phyloP scores from a whole-genome alignment of 2,113 vertebrate species.

The Ardeotis arabs region DNA sequence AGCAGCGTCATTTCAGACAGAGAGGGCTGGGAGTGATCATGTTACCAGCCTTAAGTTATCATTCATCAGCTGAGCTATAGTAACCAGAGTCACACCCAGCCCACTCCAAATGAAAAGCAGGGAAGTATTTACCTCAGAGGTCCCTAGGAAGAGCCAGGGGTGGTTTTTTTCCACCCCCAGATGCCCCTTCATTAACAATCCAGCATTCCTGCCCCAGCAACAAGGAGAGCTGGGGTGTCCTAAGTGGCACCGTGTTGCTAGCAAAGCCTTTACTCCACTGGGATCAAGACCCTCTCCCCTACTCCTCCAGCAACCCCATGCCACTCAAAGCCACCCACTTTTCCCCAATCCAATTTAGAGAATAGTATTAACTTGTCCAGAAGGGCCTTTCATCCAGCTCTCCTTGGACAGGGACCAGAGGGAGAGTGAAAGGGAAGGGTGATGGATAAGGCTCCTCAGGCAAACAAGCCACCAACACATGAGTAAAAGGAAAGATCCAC shows the following conservation, averaged over 20 bases:
- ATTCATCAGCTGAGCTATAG: constrained; percentile 12
- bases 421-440: constrained; percentile 32
- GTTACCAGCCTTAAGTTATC: not conserved
- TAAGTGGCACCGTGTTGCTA: fast-evolving
- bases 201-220: not conserved
- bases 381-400: not conserved
- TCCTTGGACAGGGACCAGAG: constrained; percentile 3
- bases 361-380: constrained; percentile 24
- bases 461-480: not conserved
- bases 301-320: fast-evolving
- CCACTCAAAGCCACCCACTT: not conserved
- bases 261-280: not conserved
- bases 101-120: not conserved
- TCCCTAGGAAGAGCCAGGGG: not conserved
- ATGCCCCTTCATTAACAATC: not conserved
- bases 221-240: not conserved
- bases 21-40: not conserved
- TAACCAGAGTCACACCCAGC: not conserved
- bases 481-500: not conserved
- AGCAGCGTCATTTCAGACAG: not conserved
- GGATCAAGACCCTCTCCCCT: not conserved
- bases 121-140: not conserved
- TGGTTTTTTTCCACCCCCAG: not conserved
- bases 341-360: constrained; percentile 14
- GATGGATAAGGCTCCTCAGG: not conserved